Evolutionary conservation across 2,888 invertebrate genomes (phyloP).

Genomic region (Pterostichus madidus): DNA sequence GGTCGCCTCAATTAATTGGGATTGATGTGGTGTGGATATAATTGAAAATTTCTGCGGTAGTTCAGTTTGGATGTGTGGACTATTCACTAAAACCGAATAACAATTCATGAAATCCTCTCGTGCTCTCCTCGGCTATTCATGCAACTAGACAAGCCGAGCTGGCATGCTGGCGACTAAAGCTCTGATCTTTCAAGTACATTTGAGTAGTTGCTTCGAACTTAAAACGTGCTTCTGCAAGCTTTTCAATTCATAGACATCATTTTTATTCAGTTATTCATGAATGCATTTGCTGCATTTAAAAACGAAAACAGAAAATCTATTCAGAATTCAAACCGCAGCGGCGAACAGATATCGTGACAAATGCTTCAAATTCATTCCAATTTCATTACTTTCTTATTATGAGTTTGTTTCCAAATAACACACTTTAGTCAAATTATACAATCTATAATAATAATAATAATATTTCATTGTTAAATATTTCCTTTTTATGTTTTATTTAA

Average conservation of each 20-base stretch:
- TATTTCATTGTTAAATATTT: too few relatives aligned
- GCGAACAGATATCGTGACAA: constrained; percentile 31
- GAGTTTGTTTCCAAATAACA: background rate
- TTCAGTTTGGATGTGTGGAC: background rate
- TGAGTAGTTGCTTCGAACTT: constrained; percentile 59
- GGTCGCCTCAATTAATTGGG: too few relatives aligned
- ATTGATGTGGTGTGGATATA: background rate
- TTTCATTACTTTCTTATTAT: background rate
- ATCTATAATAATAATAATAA: too few relatives aligned
- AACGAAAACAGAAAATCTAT: constrained; percentile 35
- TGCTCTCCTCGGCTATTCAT: constrained; percentile 45
- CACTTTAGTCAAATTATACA: too few relatives aligned
- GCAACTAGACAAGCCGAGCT: background rate
- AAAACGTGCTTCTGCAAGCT: constrained; percentile 62
- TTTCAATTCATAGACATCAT: constrained; percentile 63
- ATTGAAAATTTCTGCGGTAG: constrained; percentile 1
- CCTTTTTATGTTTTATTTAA: too few relatives aligned
- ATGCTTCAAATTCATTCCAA: constrained; percentile 3
- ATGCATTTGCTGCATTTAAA: constrained; percentile 46
- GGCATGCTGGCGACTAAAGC: constrained; percentile 5
- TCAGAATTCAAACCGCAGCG: constrained; percentile 30
- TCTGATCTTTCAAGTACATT: constrained; percentile 56
- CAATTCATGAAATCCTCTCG: constrained; percentile 36
- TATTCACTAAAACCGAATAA: constrained; percentile 1
- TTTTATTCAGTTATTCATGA: constrained; percentile 57